Percentiles rank a stretch among this genome's conserved stretches.
These are phyloP conservation scores for Diplazon laetatorius DNA, from an alignment of 2,888 invertebrate genomes.

Conservation along the genomic window DNA sequence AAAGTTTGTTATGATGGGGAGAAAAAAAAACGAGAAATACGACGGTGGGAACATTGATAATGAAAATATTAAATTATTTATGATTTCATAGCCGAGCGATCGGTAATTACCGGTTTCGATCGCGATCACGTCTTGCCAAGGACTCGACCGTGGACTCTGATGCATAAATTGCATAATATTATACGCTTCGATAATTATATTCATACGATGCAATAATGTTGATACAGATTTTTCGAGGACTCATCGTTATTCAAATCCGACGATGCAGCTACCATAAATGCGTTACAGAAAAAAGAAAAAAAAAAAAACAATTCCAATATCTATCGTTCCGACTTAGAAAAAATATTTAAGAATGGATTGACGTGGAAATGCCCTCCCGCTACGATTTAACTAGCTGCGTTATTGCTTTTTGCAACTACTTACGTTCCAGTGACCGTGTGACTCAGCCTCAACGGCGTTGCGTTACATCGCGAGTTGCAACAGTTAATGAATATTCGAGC, in stretches of 20 bases:
- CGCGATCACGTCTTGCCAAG: constrained; percentile 24
- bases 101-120: constrained; percentile 35
- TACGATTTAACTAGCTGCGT: constrained; percentile 6
- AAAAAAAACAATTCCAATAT: constrained; percentile 36
- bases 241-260: constrained; percentile 1
- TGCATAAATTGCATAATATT: constrained; percentile 29
- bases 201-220: constrained; percentile 5
- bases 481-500: too few relatives aligned
- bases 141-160: constrained; percentile 29
- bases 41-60: constrained; percentile 18
- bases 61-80: constrained; percentile 26
- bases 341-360: constrained; percentile 9
- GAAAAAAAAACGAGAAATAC: too few relatives aligned
- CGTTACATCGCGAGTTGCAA: constrained; percentile 24
- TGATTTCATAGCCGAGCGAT: constrained; percentile 34
- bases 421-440: constrained; percentile 53
- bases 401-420: constrained; percentile 42
- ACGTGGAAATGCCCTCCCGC: constrained; percentile 44
- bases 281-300: background rate
- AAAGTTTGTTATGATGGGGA: too few relatives aligned
- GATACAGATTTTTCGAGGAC: constrained; percentile 25
- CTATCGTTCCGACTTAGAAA: background rate
- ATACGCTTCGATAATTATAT: constrained; percentile 31
- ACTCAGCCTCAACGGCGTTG: constrained; percentile 53
- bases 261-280: background rate